A percentile compares a stretch with the other conserved stretches of the same genome.
These are phyloP conservation scores for Luidia sarsii DNA, from an alignment of 53 echinoderm and acorn worm genomes.

Conservation along the genomic window DNA sequence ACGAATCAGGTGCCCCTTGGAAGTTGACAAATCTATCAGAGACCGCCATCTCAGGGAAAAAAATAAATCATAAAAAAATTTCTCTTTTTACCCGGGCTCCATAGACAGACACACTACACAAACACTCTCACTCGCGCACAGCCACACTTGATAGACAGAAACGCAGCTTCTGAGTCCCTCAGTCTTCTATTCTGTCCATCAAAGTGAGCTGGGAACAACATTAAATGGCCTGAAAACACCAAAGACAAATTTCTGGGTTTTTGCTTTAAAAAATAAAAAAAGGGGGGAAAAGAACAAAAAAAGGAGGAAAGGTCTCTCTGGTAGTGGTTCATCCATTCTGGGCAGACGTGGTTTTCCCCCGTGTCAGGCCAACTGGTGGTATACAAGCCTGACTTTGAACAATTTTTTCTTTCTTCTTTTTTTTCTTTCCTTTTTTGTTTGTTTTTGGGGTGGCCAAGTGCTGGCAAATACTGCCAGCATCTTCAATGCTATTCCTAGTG, in stretches of 20 bases:
- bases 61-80: background rate
- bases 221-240: conserved; percentile 2
- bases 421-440: no score
- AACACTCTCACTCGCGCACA: background rate
- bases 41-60: no score
- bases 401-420: no score
- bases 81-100: background rate
- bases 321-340: background rate
- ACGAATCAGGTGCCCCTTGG: no score
- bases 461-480: background rate
- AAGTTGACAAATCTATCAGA: no score
- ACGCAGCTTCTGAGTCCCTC: background rate
- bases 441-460: no score
- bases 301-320: conserved; percentile 3
- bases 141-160: conserved; percentile 11
- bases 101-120: conserved; percentile 9
- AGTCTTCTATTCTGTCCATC: background rate
- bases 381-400: no score
- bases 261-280: conserved; percentile 6
- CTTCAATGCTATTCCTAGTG: conserved; percentile 44
- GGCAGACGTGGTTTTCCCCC: background rate
- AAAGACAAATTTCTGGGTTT: no score
- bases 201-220: conserved; percentile 2
- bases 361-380: conserved; percentile 7
- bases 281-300: background rate